These are phyloP conservation scores for Sceloporus tristichus DNA, from an alignment of 2,113 vertebrate species.

Conservation along the genomic window DNA sequence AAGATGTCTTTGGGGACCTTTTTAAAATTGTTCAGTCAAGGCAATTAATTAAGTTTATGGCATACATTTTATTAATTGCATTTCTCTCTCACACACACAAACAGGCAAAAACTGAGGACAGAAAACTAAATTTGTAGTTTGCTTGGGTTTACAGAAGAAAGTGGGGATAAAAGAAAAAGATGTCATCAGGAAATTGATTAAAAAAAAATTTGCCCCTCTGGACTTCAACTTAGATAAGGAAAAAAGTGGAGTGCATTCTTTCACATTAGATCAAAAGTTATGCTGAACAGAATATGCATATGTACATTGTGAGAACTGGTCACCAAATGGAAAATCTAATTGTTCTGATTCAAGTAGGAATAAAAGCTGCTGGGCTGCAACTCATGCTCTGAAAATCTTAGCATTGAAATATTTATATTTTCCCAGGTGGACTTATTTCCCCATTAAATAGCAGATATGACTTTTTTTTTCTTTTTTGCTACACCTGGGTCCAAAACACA, in stretches of 20 bases:
- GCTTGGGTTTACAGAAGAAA: background rate
- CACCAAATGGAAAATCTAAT: background rate
- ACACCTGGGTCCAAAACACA: too few species aligned
- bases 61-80: constrained; percentile 39
- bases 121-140: background rate
- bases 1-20: background rate
- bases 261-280: background rate
- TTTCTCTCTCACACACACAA: background rate
- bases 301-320: background rate
- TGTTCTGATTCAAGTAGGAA: background rate
- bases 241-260: background rate
- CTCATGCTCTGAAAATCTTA: background rate
- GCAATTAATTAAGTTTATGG: constrained; percentile 40
- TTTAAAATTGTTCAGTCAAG: constrained; percentile 13
- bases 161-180: background rate
- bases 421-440: background rate
- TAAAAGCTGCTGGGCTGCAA: background rate
- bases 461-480: background rate
- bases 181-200: background rate
- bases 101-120: constrained; percentile 4
- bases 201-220: background rate
- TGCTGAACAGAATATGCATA: background rate
- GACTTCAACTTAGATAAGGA: background rate
- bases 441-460: background rate
- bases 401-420: background rate